A percentile compares a stretch with the other conserved stretches of the same genome.
Conservation (phyloP, 2,888 invertebrate genomes). For the Ochropleura plecta region DNA sequence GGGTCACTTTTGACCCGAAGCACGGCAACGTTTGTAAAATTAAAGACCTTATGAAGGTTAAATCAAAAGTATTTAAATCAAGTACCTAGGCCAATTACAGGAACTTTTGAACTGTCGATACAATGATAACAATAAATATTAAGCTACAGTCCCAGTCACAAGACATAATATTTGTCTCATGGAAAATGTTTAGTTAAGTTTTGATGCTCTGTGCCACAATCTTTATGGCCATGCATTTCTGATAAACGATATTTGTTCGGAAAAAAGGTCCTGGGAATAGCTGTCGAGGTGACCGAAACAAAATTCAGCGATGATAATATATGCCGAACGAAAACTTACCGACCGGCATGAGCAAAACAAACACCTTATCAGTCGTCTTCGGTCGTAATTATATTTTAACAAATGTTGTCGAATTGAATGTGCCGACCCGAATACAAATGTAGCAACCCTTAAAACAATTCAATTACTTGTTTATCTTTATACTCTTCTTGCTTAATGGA, state of each 20-base stretch:
- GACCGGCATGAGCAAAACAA: too few species aligned
- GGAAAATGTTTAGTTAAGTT: background rate
- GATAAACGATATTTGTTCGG: background rate
- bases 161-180: background rate
- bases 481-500: slow-evolving; percentile 38
- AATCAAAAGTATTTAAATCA: too few species aligned
- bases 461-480: slow-evolving; percentile 52
- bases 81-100: too few species aligned
- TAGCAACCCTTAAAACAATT: slow-evolving; percentile 29
- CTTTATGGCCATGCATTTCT: background rate
- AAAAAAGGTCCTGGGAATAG: background rate
- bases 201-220: background rate
- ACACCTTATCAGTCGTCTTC: too few species aligned
- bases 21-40: too few species aligned
- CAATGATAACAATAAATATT: too few species aligned
- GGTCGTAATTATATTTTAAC: background rate
- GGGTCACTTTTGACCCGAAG: too few species aligned
- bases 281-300: background rate
- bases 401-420: background rate
- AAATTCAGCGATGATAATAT: background rate
- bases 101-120: too few species aligned
- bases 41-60: too few species aligned
- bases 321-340: background rate
- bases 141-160: too few species aligned
- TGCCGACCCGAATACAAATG: background rate